These are phyloP conservation scores for Loriculus beryllinus DNA, from an alignment of 2,797 vertebrate genomes.

Conservation along the genomic window DNA sequence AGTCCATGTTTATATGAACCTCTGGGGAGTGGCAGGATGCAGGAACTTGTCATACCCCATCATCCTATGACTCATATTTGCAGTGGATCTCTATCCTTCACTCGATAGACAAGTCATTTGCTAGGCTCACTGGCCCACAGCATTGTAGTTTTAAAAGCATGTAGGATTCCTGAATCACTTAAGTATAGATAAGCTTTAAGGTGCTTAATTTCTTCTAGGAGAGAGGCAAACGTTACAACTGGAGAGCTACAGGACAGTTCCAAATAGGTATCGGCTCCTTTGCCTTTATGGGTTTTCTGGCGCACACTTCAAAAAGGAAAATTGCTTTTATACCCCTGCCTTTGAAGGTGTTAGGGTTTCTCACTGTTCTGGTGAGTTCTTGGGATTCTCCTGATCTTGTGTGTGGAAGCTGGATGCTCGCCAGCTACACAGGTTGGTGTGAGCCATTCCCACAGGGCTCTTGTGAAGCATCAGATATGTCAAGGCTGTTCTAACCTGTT, in stretches of 20 bases:
- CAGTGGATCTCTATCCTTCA: background rate
- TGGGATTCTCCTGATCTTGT: background rate
- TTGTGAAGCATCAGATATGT: conserved; percentile 43
- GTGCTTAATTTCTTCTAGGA: background rate
- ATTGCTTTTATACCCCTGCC: background rate
- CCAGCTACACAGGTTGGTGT: background rate
- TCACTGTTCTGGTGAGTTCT: background rate
- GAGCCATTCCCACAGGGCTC: conserved; percentile 25
- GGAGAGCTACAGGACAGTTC: background rate
- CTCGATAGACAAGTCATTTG: background rate
- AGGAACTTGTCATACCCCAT: background rate
- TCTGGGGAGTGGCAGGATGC: background rate
- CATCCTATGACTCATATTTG: background rate
- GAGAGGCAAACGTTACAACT: background rate
- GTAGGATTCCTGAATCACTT: background rate
- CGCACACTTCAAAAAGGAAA: background rate
- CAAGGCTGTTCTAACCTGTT: conserved; percentile 45
- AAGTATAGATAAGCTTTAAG: background rate
- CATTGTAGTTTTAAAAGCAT: background rate
- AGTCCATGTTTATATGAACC: background rate
- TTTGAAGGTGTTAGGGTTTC: background rate
- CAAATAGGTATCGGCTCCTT: background rate
- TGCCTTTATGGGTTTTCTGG: background rate
- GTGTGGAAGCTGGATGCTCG: background rate
- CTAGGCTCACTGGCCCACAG: background rate